Evolutionary conservation across 1,140 invertebrate genomes (phyloP), one percentile per base, ranked within the genome.

Genomic region (Harlomillsia oculata): DNA sequence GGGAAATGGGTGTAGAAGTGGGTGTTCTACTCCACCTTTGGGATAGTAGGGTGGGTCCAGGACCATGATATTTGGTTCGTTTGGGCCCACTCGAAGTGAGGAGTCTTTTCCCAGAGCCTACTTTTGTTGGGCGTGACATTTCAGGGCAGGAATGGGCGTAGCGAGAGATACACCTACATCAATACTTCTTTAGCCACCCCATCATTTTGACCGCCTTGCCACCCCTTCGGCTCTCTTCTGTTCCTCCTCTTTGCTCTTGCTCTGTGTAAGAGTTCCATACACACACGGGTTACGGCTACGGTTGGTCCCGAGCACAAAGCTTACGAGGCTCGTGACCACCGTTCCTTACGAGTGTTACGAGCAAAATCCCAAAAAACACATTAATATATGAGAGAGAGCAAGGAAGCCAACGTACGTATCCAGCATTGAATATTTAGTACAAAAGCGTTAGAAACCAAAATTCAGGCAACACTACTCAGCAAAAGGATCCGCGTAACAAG

Each of bases 61-160:
- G 53, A 59, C 53, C 52, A 59, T 60, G 53, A 59, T 60, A 59
- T 59, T 59, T 56, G 36, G 41, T 39, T 45, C 28, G 43, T 48
- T 56, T n/a, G n/a, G 61, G 53, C 61, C 60, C 60, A 54, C 51
- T 59, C 56, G 34, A 63, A 50, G 45, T n/a, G 52, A 56, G 53
- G 53, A 60, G 36, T 52, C 46, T 56, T 44, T 51, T 52, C n/a
- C n/a, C n/a, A 32, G 46, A 59, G 53, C 37, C 58, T 60, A 60
- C 58, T 58, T 62, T 62, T 58, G 51, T 62, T 58, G 56, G 60
- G 55, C 60, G 60, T 62, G 60, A 62, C 45, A 55, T 54, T 58
- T 56, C 45, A 46, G 51, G 56, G 60, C 50, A 32, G 54, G 53
- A 34, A 45, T 26, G 55, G 59, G 54, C 59, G 59, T 44, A 20